Evolutionary conservation across 2,113 vertebrate species (phyloP).

Genomic region (Hemibagrus wyckioides): DNA sequence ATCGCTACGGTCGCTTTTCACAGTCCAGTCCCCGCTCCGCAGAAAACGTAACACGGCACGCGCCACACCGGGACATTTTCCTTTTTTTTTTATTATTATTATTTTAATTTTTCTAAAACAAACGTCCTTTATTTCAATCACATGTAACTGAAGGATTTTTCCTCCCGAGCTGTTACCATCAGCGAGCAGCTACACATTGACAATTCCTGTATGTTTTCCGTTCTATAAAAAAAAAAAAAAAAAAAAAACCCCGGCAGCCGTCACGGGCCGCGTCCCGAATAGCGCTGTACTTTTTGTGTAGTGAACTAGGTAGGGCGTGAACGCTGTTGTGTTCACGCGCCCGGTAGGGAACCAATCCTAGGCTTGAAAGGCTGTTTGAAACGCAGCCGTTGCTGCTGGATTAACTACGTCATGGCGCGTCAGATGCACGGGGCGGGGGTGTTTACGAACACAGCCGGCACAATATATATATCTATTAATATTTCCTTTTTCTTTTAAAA

Average conservation of each 20-base stretch:
- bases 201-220: constrained; percentile 32
- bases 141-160: too few relatives aligned
- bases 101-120: background rate
- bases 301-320: background rate
- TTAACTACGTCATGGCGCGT: constrained; percentile 36
- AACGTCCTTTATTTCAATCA: background rate
- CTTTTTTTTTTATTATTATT: background rate
- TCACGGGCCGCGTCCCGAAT: constrained; percentile 5
- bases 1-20: background rate
- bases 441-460: constrained; percentile 7
- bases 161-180: background rate
- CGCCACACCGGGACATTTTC: background rate
- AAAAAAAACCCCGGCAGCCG: constrained; percentile 30
- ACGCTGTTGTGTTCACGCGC: background rate
- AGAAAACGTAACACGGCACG: background rate
- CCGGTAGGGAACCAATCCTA: background rate
- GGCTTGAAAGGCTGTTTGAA: background rate
- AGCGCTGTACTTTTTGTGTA: rapidly evolving
- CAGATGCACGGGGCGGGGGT: background rate
- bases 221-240: background rate
- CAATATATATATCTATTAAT: too few relatives aligned
- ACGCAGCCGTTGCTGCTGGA: background rate
- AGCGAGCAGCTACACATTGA: constrained; percentile 15
- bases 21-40: background rate
- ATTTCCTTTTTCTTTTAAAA: too few relatives aligned